Percentiles rank a stretch among this genome's conserved stretches.
Evolutionary conservation across 2,888 invertebrate species (phyloP).

Genomic region (Drosophila trichaetosa): DNA sequence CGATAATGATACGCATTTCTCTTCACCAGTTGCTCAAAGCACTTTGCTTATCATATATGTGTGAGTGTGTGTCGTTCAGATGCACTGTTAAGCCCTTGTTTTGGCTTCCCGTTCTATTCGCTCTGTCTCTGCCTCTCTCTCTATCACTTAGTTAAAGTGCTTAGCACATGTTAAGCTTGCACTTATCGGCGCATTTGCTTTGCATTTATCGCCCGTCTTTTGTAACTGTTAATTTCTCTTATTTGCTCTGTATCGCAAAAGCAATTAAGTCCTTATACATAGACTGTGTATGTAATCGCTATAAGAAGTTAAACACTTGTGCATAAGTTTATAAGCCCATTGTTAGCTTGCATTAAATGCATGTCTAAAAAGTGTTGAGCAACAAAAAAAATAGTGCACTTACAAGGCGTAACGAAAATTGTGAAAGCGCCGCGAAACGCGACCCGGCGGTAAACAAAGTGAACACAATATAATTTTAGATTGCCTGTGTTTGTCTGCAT

Average conservation of each 20-base stretch:
- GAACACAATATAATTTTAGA: slow-evolving; percentile 30
- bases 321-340: slow-evolving; percentile 21
- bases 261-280: slow-evolving; percentile 49
- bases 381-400: slow-evolving; percentile 16
- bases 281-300: slow-evolving; percentile 35
- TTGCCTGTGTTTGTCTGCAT: background rate
- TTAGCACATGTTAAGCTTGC: slow-evolving; percentile 33
- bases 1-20: slow-evolving; percentile 46
- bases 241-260: slow-evolving; percentile 31
- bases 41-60: slow-evolving; percentile 3
- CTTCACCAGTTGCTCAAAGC: slow-evolving; percentile 45
- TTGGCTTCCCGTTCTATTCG: slow-evolving; percentile 3
- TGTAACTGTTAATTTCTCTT: slow-evolving; percentile 34
- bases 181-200: slow-evolving; percentile 47
- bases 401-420: slow-evolving; percentile 51
- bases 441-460: slow-evolving; percentile 53
- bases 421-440: slow-evolving; percentile 43
- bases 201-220: slow-evolving; percentile 37
- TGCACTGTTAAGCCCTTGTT: slow-evolving; percentile 13
- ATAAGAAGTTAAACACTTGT: slow-evolving; percentile 27
- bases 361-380: slow-evolving; percentile 20
- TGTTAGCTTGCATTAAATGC: slow-evolving; percentile 1
- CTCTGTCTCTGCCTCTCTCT: background rate
- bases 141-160: background rate
- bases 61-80: background rate